Base-by-base conservation (phyloP, 2,797 vertebrate species). In the Sphaeramia orbicularis region DNA sequence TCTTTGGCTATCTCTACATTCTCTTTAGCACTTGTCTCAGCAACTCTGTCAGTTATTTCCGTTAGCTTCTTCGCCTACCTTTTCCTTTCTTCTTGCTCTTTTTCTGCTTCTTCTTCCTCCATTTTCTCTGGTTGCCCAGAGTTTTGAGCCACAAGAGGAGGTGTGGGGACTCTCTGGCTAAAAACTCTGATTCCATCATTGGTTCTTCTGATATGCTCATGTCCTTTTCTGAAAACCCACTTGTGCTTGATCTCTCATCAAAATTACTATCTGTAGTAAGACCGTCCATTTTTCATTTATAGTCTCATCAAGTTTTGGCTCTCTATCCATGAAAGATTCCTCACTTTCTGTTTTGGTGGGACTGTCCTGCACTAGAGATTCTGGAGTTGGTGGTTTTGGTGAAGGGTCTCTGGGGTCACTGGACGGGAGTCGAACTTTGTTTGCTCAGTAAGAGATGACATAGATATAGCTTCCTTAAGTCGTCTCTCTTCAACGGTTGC, bases 401-500 rank as follows among this genome's bases (percentile, higher is more conserved):
- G 91, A 87, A 14, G 86, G 71, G 0, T 95, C 94, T 2, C 73
- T 79, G 0, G 78, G 1, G 83, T 95, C 71, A 60, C 89, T 18
- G 78, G 95, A 55, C 83, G 92, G 56, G 89, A 95, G 51, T 95
- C 93, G 14, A 92, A 62, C 44, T 81, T 94, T 24, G 63, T 76
- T 79, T 89, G 94, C 0, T 99, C 97, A 0, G 96, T 95, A 49
- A 99, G 93, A 32, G 95, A 86, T 0, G 98, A 99, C 92, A 99
- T 95, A 0, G 98, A 99, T 8, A 96, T 95, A 2, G 96, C 97
- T 74, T 99, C 97, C 60, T 97, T 96, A 1, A 99, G 92, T 24
- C 83, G 87, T 47, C 95, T 92, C 55, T 96, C 91, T 72, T 96
- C 96, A 10, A 96, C 73, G 19, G 93, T 93, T 15, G 96, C 95